phyloP scores from a whole-genome alignment of 2,113 vertebrate genomes.

The Planiliza haematocheilus region DNA sequence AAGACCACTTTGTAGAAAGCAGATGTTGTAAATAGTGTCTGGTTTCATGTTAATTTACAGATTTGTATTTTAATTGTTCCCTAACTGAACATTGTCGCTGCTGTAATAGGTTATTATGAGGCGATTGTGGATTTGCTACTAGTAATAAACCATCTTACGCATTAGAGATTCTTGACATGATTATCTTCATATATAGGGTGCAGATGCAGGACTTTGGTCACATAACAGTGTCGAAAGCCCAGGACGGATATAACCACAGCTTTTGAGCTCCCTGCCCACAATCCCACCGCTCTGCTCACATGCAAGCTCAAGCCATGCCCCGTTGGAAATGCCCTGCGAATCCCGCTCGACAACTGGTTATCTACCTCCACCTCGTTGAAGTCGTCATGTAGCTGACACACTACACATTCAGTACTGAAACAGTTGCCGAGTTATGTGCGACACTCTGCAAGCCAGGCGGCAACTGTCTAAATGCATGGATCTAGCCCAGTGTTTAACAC shows the following conservation, averaged over 20 bases:
- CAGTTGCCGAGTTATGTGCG: constrained; percentile 3
- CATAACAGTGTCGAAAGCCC: constrained; percentile 54
- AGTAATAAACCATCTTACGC: constrained; percentile 8
- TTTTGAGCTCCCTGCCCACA: constrained; percentile 46
- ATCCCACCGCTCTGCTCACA: constrained; percentile 62
- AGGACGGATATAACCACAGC: constrained; percentile 66
- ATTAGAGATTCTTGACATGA: constrained; percentile 36
- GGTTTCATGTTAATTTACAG: not conserved
- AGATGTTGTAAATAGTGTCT: not conserved
- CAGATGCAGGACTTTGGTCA: constrained; percentile 29
- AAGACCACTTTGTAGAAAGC: no score
- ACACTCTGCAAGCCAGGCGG: constrained; percentile 29
- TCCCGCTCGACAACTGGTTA: constrained; percentile 45
- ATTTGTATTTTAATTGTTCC: not conserved
- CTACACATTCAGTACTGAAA: constrained; percentile 16
- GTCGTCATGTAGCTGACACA: constrained; percentile 11
- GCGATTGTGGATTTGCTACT: not conserved
- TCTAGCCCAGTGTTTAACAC: constrained; percentile 4
- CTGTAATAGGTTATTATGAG: constrained; percentile 6
- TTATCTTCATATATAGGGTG: constrained; percentile 42
- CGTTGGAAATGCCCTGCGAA: constrained; percentile 43
- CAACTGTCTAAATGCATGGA: constrained; percentile 3
- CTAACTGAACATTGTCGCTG: not conserved
- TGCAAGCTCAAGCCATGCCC: constrained; percentile 72
- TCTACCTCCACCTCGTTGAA: not conserved